These are phyloP conservation scores for Pollenia angustigena DNA, from an alignment of 2,888 invertebrate genomes.

Conservation along the genomic window DNA sequence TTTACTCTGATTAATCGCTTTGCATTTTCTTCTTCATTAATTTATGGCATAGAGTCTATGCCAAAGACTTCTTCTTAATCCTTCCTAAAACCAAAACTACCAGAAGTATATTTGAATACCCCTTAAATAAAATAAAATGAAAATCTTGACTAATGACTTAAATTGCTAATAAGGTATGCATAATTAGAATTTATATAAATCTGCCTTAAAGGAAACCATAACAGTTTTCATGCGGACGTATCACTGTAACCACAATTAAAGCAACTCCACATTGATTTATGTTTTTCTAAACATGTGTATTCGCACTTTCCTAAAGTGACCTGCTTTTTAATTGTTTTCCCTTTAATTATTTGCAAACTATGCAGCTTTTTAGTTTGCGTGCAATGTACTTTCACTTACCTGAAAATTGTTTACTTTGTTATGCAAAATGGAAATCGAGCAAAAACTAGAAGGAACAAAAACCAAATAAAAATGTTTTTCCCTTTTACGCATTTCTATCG, in stretches of 20 bases:
- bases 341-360: conserved; percentile 46
- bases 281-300: conserved; percentile 46
- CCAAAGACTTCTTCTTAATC: no score
- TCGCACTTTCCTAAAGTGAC: conserved; percentile 56
- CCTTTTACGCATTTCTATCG: conserved; percentile 55
- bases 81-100: no score
- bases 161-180: no score
- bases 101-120: no score
- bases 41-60: no score
- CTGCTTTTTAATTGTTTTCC: conserved; percentile 35
- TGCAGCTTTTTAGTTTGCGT: conserved; percentile 57
- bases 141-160: no score
- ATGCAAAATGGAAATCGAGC: conserved; percentile 29
- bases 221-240: no score
- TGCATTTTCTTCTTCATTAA: no score
- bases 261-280: conserved; percentile 8
- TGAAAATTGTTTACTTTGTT: conserved; percentile 29
- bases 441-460: not conserved
- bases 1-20: no score
- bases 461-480: conserved; percentile 15
- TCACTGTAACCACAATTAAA: not conserved
- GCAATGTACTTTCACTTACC: conserved; percentile 49
- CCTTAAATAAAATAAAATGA: no score
- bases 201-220: no score
- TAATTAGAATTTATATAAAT: no score